phyloP scores from a whole-genome alignment of 2,797 vertebrate species.

The Odontamblyopus lacepedii region DNA sequence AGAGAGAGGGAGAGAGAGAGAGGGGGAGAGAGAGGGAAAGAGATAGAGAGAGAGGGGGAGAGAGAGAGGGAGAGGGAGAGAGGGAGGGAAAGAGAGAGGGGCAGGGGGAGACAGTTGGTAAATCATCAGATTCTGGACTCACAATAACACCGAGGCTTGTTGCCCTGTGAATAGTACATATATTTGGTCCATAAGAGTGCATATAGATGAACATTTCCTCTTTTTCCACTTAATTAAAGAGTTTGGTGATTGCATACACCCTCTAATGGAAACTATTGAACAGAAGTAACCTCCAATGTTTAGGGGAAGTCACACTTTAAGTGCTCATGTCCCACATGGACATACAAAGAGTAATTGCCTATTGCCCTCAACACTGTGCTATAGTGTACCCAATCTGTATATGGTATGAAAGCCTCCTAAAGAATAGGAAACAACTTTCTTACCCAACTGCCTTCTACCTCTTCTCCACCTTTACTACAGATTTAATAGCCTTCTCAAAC shows the following conservation, averaged over 20 bases:
- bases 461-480: constrained; percentile 59
- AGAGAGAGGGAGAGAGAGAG: too few species aligned
- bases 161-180: background rate
- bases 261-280: constrained; percentile 2
- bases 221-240: background rate
- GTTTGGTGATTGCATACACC: background rate
- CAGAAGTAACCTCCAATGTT: constrained; percentile 1
- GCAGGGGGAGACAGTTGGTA: background rate
- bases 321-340: constrained; percentile 13
- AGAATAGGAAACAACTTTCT: constrained; percentile 25
- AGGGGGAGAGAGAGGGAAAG: too few species aligned
- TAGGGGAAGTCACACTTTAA: background rate
- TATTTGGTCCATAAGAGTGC: background rate
- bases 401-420: constrained; percentile 39
- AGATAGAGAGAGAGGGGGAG: too few species aligned
- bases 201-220: background rate
- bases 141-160: background rate
- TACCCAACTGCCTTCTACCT: constrained; percentile 34
- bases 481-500: constrained; percentile 57
- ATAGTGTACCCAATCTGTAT: constrained; percentile 47
- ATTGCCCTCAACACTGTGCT: constrained; percentile 38
- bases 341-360: constrained; percentile 25
- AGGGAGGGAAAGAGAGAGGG: too few species aligned
- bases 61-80: too few species aligned
- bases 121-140: background rate